phyloP scores from a whole-genome alignment of 2,888 invertebrate genomes.

The Achlya flavicornis region DNA sequence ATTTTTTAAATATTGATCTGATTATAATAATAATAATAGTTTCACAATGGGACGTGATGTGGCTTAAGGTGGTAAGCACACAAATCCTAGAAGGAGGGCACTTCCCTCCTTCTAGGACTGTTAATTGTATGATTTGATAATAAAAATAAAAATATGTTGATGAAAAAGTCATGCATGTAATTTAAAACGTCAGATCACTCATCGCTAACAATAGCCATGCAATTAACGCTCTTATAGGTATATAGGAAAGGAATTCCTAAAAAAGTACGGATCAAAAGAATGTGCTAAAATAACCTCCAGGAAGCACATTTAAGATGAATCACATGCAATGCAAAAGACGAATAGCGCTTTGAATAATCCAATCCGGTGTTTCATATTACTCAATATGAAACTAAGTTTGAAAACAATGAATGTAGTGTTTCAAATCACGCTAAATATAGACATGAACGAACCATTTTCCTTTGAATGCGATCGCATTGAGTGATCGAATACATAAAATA shows the following conservation, averaged over 20 bases:
- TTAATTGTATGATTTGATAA: too few relatives aligned
- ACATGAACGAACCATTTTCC: constrained; percentile 29
- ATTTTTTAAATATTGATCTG: too few relatives aligned
- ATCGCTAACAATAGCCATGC: too few relatives aligned
- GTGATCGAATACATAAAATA: constrained; percentile 26
- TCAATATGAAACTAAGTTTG: neutral
- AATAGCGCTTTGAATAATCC: neutral
- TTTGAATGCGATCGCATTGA: constrained; percentile 32
- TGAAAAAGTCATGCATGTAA: too few relatives aligned
- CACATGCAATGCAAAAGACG: neutral
- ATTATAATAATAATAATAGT: too few relatives aligned
- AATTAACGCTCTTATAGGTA: too few relatives aligned
- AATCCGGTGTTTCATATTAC: neutral
- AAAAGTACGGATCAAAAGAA: neutral
- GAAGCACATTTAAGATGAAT: neutral
- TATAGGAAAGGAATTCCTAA: neutral
- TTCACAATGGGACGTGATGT: too few relatives aligned
- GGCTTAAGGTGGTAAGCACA: too few relatives aligned
- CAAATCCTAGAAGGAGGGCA: too few relatives aligned
- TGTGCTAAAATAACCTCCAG: neutral
- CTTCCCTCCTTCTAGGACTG: too few relatives aligned
- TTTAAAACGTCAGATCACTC: too few relatives aligned
- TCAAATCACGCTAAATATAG: constrained; percentile 31
- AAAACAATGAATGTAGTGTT: constrained; percentile 31
- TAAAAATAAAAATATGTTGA: too few relatives aligned